Evolutionary conservation across 2,888 invertebrate species (phyloP), one percentile per base, ranked within the genome.

Genomic region (Diarsia rubi): DNA sequence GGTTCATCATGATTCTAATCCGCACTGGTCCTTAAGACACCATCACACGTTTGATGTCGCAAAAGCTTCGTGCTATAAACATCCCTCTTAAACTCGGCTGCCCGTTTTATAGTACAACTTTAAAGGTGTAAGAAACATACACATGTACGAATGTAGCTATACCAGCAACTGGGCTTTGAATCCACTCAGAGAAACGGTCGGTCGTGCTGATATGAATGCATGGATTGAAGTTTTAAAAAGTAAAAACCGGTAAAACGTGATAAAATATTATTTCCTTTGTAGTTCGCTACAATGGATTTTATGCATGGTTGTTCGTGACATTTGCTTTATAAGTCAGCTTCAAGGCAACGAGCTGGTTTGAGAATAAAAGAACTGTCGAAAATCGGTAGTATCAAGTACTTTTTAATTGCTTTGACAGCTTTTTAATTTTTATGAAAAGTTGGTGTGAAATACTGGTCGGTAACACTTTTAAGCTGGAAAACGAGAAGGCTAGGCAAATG

Each of bases 161-260:
- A 21, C 64, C 73, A 73, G 44, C n/a, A 63, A 54, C 82, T 59
- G 60, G 31, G 69, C 45, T 65, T 82, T 71, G 60, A 73, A 73
- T 73, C 73, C 71, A 77, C 83, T 75, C 37, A 54, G 78, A 24
- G 49, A 70, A 37, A 65, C 73, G 66, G 49, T 82, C 73, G 66
- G 49, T 82, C 87, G 75, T 85, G 80, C 78, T 66, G 73, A 78
- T 85, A 85, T 73, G 67, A 68, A 85, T 82, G 77, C 77, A 63
- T 68, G 69, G 69, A 62, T 75, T 72, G 75, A 81, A 85, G 68
- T 78, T 79, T 71, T n/a, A 66, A 79, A 81, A 75, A 78, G 83
- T 65, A 70, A 73, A 86, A 86, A 75, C 57, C 49, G 47, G 71
- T 47, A 47, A 81, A 71, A 84, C 84, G 84, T 78, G 81, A 86